Conservation (phyloP, 2,113 vertebrate genomes). For the Microcebus murinus region DNA sequence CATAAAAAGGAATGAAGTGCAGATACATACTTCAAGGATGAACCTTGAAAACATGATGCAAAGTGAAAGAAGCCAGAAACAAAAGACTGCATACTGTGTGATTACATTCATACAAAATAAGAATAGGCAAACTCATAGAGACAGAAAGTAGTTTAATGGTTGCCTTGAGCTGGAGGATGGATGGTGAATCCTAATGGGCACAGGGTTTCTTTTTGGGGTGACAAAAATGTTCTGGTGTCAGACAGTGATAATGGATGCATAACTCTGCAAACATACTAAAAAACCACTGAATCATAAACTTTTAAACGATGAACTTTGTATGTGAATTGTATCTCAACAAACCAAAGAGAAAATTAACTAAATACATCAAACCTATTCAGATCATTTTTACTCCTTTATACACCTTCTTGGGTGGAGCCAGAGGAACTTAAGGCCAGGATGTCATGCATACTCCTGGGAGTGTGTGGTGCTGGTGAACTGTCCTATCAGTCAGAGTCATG, state of each 20-base stretch:
- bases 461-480: accelerated
- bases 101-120: not conserved
- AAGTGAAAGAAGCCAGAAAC: not conserved
- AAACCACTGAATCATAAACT: not conserved
- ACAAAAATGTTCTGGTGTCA: not conserved
- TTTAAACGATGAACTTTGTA: not conserved
- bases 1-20: not conserved
- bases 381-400: not conserved
- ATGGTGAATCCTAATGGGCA: not conserved
- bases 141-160: not conserved
- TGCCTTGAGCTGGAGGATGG: not conserved
- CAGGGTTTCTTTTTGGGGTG: not conserved
- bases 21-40: not conserved
- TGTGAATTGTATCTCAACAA: not conserved
- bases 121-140: not conserved
- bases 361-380: not conserved
- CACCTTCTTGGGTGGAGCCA: not conserved
- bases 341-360: not conserved
- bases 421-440: not conserved
- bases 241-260: not conserved
- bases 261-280: not conserved
- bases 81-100: accelerated
- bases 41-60: not conserved
- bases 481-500: not conserved
- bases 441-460: accelerated